Evolutionary conservation across 1,140 invertebrate species (phyloP).

Genomic region (Mizuhopecten yessoensis): DNA sequence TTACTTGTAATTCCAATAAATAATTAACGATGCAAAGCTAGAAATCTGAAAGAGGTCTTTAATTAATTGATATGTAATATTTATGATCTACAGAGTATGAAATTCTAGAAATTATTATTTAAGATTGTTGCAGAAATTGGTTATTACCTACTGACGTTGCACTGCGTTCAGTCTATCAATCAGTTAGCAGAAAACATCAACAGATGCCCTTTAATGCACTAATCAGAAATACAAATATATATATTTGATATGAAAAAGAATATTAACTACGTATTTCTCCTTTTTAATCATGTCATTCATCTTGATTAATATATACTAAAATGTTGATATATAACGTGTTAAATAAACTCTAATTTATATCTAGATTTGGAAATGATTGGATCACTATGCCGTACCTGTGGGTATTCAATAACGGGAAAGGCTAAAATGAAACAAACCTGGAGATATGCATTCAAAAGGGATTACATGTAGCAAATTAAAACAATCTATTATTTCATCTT

Average conservation of each 20-base stretch:
- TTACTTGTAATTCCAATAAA: background rate
- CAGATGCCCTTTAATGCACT: background rate
- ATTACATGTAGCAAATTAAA: background rate
- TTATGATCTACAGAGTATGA: background rate
- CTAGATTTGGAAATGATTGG: background rate
- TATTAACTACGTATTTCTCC: background rate
- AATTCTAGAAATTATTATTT: slow-evolving; percentile 13
- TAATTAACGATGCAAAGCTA: background rate
- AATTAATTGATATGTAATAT: background rate
- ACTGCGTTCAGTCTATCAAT: background rate
- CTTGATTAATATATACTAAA: background rate
- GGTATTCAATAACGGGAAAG: background rate
- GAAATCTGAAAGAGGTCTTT: background rate
- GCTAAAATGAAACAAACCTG: background rate
- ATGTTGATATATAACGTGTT: background rate
- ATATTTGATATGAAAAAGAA: background rate
- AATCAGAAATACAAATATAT: background rate
- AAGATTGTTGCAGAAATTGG: background rate
- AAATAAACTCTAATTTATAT: background rate
- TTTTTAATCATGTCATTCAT: background rate
- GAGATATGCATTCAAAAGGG: background rate
- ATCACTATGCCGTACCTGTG: background rate
- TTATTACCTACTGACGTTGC: background rate
- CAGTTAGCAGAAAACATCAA: background rate
- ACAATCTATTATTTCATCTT: background rate